Base-by-base conservation (phyloP, 30 jellyfish, hydroid and myxozoan genomes). In the Chrysaora quinquecirrha region DNA sequence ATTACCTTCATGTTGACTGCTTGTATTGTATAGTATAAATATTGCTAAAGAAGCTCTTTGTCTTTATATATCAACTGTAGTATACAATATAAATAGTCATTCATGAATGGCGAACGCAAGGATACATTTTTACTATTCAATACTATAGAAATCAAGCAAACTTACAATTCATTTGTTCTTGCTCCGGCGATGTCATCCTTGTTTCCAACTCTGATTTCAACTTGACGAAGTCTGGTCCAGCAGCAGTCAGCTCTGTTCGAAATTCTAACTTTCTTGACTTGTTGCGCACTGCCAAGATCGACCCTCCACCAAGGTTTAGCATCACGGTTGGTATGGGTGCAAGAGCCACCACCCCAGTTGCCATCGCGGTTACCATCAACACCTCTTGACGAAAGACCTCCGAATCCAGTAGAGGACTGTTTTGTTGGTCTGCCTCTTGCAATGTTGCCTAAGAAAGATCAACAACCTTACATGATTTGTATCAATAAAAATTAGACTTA, bases 301-400 rank as follows among this genome's bases (percentile, higher is more conserved):
- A 65, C 78, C 63, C 33, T 65, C 78, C 78, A 65, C 78, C 78
- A 65, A 11, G 78, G 78, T 11, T 21, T 21, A 10, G 20, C n/a
- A 27, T 65, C 78, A 10, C 28, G 20, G 24, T 65, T 24, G 4
- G 78, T 65, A 21, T 65, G 78, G 48, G 78, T 65, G 21, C 78
- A 65, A 21, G 61, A 19, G 24, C 33, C 33, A 30, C 33, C 78
- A 30, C 78, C 28, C 78, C 78, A 65, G 9, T 65, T 63, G 28
- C 18, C 29, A 7, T 65, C 28, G 63, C 29, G 33, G 58, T 65
- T 65, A 10, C 78, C 78, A 65, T 65, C 78, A 30, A 65, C 78
- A 65, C 61, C 78, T 7, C 78, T 27, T 11, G 48, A 19, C 18
- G 78, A 24, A n/a, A 27, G 18, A 19, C 78, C 78, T 27, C 33